phyloP scores from a whole-genome alignment of 2,797 vertebrate species.

The Crenuchus spilurus region DNA sequence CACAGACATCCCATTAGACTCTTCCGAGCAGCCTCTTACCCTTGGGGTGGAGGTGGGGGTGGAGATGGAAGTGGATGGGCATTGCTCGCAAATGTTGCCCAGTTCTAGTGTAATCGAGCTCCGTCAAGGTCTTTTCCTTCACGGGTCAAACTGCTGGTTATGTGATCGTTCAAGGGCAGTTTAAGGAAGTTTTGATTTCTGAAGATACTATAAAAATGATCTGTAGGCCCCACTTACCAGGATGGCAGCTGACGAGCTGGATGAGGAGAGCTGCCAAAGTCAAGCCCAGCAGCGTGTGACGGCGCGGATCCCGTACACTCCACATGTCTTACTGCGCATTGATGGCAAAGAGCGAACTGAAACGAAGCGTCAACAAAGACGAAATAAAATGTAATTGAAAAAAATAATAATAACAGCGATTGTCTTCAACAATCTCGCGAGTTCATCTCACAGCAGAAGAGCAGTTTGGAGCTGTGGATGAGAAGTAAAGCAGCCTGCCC shows the following conservation, averaged over 20 bases:
- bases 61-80: too few relatives aligned
- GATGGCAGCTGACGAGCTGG: slow-evolving; percentile 88
- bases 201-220: too few relatives aligned
- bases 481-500: slow-evolving; percentile 26
- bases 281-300: slow-evolving; percentile 92
- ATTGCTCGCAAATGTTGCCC: background rate
- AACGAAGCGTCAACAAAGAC: slow-evolving; percentile 60
- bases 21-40: background rate
- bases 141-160: background rate
- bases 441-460: slow-evolving; percentile 50
- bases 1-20: background rate
- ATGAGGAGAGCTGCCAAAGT: slow-evolving; percentile 89
- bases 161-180: background rate
- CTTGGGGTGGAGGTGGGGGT: background rate
- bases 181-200: slow-evolving; percentile 30
- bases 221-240: slow-evolving; percentile 83
- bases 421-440: slow-evolving; percentile 54
- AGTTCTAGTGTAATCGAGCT: background rate
- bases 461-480: slow-evolving; percentile 15
- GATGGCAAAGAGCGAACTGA: slow-evolving; percentile 80
- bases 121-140: background rate
- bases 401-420: slow-evolving; percentile 57
- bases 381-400: background rate
- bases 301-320: slow-evolving; percentile 93
- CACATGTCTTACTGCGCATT: slow-evolving; percentile 94